A percentile compares a stretch with the other conserved stretches of the same genome.
Conservation (phyloP, 2,113 vertebrate species). For the Myotis yumanensis region DNA sequence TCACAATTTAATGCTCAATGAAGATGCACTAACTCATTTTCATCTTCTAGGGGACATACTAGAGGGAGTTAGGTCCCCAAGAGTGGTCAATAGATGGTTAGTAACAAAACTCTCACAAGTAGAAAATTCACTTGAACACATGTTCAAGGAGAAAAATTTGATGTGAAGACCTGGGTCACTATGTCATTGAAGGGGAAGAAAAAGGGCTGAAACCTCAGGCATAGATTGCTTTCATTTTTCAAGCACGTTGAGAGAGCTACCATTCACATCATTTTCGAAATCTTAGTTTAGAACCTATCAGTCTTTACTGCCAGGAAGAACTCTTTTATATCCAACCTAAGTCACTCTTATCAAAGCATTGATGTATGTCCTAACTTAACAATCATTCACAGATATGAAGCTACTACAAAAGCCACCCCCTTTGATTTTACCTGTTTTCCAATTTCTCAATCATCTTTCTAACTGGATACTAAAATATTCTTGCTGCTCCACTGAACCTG, state of each 20-base stretch:
- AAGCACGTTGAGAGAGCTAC: background rate
- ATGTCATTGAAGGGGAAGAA: background rate
- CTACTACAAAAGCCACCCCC: background rate
- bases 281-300: background rate
- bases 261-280: background rate
- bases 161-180: background rate
- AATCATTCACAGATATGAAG: background rate
- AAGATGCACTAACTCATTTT: background rate
- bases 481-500: background rate
- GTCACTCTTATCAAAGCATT: background rate
- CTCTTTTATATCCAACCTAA: conserved; percentile 14
- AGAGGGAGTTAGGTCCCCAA: background rate
- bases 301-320: background rate
- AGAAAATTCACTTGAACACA: background rate
- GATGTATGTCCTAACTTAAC: background rate
- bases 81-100: background rate
- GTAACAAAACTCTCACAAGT: background rate
- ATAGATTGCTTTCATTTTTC: background rate
- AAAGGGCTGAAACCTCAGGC: background rate
- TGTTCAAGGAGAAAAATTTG: background rate
- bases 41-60: background rate
- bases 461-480: background rate
- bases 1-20: background rate
- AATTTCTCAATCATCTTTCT: background rate
- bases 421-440: background rate